Evolutionary conservation across 2,888 invertebrate genomes (phyloP).

Genomic region (Gisinianus flammeolus): DNA sequence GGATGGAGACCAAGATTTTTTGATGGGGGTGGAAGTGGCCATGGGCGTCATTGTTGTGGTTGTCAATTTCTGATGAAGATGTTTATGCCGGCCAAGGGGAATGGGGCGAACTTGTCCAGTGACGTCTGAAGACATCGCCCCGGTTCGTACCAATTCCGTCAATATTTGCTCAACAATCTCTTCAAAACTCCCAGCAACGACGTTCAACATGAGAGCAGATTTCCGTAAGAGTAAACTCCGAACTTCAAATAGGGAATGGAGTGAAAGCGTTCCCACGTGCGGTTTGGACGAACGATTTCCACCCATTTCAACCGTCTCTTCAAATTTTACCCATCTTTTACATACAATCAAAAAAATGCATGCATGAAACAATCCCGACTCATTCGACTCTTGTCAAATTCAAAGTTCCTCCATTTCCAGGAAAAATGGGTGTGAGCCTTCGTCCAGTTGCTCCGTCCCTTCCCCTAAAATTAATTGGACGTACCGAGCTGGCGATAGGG

Average conservation of each 20-base stretch:
- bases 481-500: slow-evolving; percentile 91
- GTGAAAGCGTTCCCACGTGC: slow-evolving; percentile 66
- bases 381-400: slow-evolving; percentile 65
- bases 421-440: slow-evolving; percentile 65
- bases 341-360: neutral
- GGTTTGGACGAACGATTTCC: slow-evolving; percentile 69
- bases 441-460: slow-evolving; percentile 79
- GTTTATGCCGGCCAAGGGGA: slow-evolving; percentile 51
- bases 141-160: slow-evolving; percentile 60
- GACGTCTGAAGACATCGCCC: slow-evolving; percentile 59
- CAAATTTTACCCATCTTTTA: slow-evolving; percentile 62
- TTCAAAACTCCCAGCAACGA: slow-evolving; percentile 62
- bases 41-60: too few relatives aligned
- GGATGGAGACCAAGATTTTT: too few relatives aligned
- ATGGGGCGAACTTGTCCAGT: slow-evolving; percentile 57
- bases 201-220: slow-evolving; percentile 63
- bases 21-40: too few relatives aligned
- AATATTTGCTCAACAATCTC: slow-evolving; percentile 61
- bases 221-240: slow-evolving; percentile 63
- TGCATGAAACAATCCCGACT: slow-evolving; percentile 64
- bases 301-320: slow-evolving; percentile 68
- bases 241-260: slow-evolving; percentile 68
- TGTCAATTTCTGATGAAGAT: slow-evolving; percentile 52
- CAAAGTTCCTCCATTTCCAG: slow-evolving; percentile 67
- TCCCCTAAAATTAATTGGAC: slow-evolving; percentile 97